These are phyloP conservation scores for Chrysomallon squamiferum DNA, from an alignment of 1,140 invertebrate genomes.

Conservation along the genomic window DNA sequence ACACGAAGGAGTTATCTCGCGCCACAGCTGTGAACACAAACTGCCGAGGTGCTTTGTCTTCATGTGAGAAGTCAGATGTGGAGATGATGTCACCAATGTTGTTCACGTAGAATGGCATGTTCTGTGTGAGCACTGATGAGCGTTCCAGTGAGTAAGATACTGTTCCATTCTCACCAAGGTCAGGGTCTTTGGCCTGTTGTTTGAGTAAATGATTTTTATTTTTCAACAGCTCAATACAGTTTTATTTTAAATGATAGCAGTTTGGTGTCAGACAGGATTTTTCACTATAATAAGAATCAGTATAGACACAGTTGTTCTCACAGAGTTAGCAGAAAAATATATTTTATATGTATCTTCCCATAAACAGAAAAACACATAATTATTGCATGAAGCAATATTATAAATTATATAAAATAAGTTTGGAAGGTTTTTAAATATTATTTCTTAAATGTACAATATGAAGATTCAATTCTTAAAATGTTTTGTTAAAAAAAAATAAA, in stretches of 20 bases:
- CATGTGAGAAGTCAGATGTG: slow-evolving; percentile 13
- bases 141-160: slow-evolving; percentile 13
- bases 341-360: no score
- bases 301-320: no score
- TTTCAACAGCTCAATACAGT: neutral
- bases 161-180: slow-evolving; percentile 19
- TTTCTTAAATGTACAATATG: neutral
- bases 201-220: neutral
- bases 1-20: slow-evolving; percentile 10
- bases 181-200: slow-evolving; percentile 26
- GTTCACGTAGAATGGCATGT: slow-evolving; percentile 17
- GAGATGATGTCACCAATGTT: slow-evolving; percentile 16
- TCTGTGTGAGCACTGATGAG: neutral
- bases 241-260: neutral
- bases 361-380: no score
- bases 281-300: no score
- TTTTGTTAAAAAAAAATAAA: neutral
- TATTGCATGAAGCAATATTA: no score
- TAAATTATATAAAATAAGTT: no score
- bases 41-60: neutral
- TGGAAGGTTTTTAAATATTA: no score
- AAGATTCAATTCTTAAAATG: neutral
- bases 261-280: no score
- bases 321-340: no score
- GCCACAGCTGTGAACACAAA: slow-evolving; percentile 20